Percentiles rank a stretch among this genome's conserved stretches.
Conservation (phyloP, 2,888 invertebrate genomes). For the Stenodema calcarata region DNA sequence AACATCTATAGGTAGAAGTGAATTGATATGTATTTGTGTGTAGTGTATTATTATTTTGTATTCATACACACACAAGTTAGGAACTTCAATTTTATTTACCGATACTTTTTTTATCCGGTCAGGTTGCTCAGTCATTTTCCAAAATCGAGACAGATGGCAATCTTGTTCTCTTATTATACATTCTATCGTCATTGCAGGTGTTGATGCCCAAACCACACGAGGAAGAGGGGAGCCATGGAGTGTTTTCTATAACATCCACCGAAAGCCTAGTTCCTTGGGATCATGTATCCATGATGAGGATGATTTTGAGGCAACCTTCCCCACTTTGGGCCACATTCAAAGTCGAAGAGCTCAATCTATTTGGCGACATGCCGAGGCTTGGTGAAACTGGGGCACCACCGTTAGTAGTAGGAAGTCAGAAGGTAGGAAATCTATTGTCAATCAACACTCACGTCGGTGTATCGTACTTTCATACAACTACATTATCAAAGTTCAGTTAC, state of each 20-base stretch:
- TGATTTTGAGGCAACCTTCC: conserved; percentile 61
- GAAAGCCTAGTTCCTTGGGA: conserved; percentile 59
- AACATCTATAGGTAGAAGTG: too few species aligned
- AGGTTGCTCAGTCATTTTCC: too few species aligned
- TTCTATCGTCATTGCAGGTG: conserved; percentile 52
- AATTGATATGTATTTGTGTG: too few species aligned
- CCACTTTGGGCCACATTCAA: conserved; percentile 61
- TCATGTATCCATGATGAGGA: conserved; percentile 60
- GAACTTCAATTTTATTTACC: too few species aligned
- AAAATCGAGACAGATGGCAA: too few species aligned
- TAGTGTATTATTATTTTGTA: too few species aligned
- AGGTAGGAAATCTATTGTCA: not conserved
- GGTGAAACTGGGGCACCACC: conserved; percentile 42
- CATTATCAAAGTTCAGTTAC: too few species aligned
- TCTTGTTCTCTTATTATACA: not conserved
- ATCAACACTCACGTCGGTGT: too few species aligned
- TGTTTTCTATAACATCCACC: conserved; percentile 60
- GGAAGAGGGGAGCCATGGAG: conserved; percentile 60
- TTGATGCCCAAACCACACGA: conserved; percentile 60
- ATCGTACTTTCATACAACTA: too few species aligned
- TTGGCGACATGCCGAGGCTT: conserved; percentile 34
- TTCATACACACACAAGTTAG: too few species aligned
- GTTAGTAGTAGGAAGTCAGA: conserved; percentile 27
- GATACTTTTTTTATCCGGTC: too few species aligned
- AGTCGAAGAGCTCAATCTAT: conserved; percentile 60